These are phyloP conservation scores for Pagetopsis macropterus DNA, from an alignment of 2,797 vertebrate genomes.

Conservation along the genomic window DNA sequence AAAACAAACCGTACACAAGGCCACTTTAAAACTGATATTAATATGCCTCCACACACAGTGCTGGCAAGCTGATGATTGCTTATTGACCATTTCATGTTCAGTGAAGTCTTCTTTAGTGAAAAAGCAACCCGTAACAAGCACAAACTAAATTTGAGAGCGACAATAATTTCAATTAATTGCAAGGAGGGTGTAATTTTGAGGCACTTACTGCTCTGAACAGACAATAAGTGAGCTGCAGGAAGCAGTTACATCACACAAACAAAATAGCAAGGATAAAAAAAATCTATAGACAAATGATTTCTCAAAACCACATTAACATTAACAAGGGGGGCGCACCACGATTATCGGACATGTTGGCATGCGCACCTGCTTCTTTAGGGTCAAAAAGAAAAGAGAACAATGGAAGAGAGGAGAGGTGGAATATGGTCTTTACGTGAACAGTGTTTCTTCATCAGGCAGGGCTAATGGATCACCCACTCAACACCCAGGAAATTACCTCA, in stretches of 20 bases:
- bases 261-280: conserved; percentile 24
- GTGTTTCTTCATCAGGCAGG: conserved; percentile 72
- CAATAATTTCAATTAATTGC: conserved; percentile 70
- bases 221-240: conserved; percentile 61
- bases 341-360: conserved; percentile 58
- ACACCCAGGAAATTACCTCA: conserved; percentile 82
- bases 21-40: conserved; percentile 24
- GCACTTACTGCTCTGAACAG: conserved; percentile 53
- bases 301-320: conserved; percentile 49
- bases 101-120: conserved; percentile 39
- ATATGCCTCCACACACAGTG: conserved; percentile 11
- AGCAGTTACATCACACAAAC: conserved; percentile 49
- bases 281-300: conserved; percentile 67
- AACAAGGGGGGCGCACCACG: conserved; percentile 22
- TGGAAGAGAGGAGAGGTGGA: conserved; percentile 14
- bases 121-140: conserved; percentile 25
- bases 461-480: conserved; percentile 83
- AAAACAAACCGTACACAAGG: conserved; percentile 4
- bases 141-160: conserved; percentile 50
- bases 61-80: conserved; percentile 33
- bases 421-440: conserved; percentile 45
- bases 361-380: conserved; percentile 60
- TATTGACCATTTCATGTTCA: conserved; percentile 49
- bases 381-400: conserved; percentile 19
- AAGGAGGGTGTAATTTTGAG: conserved; percentile 59